These are phyloP conservation scores for Acanthurus tractus DNA, from an alignment of 2,797 vertebrate genomes.

Conservation along the genomic window DNA sequence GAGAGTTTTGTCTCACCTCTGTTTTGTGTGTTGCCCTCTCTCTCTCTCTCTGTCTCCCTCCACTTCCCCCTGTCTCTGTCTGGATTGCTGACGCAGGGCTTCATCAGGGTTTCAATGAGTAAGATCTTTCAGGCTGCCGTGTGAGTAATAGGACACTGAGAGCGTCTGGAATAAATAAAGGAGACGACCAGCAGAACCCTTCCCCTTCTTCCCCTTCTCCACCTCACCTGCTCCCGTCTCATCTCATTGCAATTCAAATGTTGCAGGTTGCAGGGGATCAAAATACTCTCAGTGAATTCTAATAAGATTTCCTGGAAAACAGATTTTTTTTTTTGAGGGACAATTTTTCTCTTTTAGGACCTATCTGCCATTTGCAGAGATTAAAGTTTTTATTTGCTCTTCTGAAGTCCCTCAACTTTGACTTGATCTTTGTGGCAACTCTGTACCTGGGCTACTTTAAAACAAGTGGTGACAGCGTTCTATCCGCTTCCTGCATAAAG, in stretches of 20 bases:
- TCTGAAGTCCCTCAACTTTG: slow-evolving; percentile 24
- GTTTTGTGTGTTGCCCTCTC: slow-evolving; percentile 60
- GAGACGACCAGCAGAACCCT: slow-evolving; percentile 46
- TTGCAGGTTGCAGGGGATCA: slow-evolving; percentile 39
- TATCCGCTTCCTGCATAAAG: slow-evolving; percentile 49
- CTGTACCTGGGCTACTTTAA: slow-evolving; percentile 18
- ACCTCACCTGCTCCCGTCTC: slow-evolving; percentile 34
- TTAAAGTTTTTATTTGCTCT: slow-evolving; percentile 58
- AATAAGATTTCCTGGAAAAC: slow-evolving; percentile 45
- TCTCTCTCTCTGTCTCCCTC: slow-evolving; percentile 13
- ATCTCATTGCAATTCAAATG: slow-evolving; percentile 63
- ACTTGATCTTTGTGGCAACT: slow-evolving; percentile 46
- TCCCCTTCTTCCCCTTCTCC: slow-evolving; percentile 47
- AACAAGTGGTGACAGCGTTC: slow-evolving; percentile 46
- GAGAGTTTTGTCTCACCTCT: slow-evolving; percentile 70
- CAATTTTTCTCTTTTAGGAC: slow-evolving; percentile 39
- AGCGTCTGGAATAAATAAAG: slow-evolving; percentile 73
- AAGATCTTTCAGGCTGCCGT: slow-evolving; percentile 71
- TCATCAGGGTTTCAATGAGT: slow-evolving; percentile 73
- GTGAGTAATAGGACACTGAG: slow-evolving; percentile 77
- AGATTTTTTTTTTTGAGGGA: not conserved
- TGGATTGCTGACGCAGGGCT: slow-evolving; percentile 73
- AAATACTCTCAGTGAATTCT: slow-evolving; percentile 37
- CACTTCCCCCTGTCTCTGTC: slow-evolving; percentile 6
- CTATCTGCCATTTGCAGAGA: slow-evolving; percentile 49